Conservation (phyloP, 2,113 vertebrate genomes). For the Neogale vison region DNA sequence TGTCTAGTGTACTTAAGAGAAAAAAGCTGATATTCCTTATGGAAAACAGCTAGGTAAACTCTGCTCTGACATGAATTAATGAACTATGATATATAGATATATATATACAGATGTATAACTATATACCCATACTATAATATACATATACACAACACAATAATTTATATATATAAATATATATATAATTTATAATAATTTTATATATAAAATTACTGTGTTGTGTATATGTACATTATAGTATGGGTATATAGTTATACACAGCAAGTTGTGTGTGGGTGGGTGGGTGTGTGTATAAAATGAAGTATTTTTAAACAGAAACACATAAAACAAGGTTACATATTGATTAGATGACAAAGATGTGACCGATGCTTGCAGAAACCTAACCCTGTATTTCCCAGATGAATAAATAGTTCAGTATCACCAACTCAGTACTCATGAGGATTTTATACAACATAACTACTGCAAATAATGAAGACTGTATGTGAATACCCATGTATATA, state of each 20-base stretch:
- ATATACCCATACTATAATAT: no score
- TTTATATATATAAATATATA: no score
- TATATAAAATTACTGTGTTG: no score
- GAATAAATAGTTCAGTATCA: not conserved
- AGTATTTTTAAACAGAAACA: not conserved
- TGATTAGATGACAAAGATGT: not conserved
- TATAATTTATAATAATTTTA: no score
- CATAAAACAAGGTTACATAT: not conserved
- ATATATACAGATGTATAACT: no score
- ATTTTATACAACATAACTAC: not conserved
- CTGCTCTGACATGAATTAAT: not conserved
- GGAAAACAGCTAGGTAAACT: not conserved
- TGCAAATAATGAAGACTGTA: not conserved
- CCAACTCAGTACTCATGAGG: not conserved
- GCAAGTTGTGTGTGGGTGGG: no score
- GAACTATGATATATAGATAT: not conserved
- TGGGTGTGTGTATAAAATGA: not conserved
- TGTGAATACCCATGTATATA: not conserved
- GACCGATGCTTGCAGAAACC: not conserved
- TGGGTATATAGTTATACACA: no score
- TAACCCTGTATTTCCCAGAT: not conserved
- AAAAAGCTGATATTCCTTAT: not conserved
- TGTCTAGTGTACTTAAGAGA: not conserved
- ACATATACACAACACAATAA: no score
- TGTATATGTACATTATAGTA: no score